These are phyloP conservation scores for Mus spretus DNA, from an alignment of 2,797 vertebrate species.

Conservation along the genomic window DNA sequence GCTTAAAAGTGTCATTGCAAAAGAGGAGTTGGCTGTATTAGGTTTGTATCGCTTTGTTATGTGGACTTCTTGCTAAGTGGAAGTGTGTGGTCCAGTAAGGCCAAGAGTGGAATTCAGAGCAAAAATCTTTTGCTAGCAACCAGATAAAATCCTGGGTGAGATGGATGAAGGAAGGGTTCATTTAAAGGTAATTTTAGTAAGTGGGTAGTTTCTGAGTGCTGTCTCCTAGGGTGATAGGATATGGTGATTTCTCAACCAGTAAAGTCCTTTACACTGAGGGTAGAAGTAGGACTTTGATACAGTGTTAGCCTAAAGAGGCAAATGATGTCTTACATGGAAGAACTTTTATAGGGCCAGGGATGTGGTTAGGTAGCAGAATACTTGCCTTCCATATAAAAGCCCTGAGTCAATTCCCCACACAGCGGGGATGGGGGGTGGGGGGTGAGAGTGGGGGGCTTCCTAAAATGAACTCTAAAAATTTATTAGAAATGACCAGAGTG, in stretches of 20 bases:
- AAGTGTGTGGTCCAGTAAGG: neutral
- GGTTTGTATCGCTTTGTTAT: neutral
- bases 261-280: neutral
- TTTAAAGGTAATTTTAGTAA: slow-evolving; percentile 25
- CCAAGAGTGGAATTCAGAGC: neutral
- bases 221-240: neutral
- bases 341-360: slow-evolving; percentile 9
- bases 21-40: neutral
- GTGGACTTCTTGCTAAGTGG: neutral
- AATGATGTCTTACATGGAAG: neutral
- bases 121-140: neutral
- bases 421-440: no score
- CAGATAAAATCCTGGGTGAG: slow-evolving; percentile 25
- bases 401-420: neutral
- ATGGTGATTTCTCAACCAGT: slow-evolving; percentile 35
- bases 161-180: neutral
- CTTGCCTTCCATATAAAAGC: neutral
- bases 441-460: neutral
- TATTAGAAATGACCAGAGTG: neutral
- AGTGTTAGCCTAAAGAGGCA: slow-evolving; percentile 16
- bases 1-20: slow-evolving; percentile 30
- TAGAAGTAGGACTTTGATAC: slow-evolving; percentile 33
- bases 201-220: slow-evolving; percentile 32
- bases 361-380: neutral
- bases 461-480: slow-evolving; percentile 5